Base-by-base conservation (phyloP, 2,797 vertebrate species). In the Anas georgica region DNA sequence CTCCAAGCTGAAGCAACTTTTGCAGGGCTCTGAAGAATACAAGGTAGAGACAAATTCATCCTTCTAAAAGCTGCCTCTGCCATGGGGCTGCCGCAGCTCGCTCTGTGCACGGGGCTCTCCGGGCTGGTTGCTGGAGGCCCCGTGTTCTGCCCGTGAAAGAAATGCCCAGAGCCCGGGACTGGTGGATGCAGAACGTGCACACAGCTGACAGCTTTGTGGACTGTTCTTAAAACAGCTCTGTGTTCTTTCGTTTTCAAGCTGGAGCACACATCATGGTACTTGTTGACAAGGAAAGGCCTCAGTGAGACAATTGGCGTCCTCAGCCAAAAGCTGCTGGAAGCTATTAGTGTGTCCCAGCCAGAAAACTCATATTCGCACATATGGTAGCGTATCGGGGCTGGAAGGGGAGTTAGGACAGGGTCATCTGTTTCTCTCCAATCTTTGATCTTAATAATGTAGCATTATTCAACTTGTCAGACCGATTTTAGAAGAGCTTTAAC, bases 21-120 rank as follows among this genome's bases (percentile, higher is more conserved):
- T 98, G 26, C 99, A 99, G 79, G 99, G 99, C 97, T 98, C 99
- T 8, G 98, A 99, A 68, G 98, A 99, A 35, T 99, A 99, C 21
- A 99, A 99, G 99, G 99, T 99, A 97, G 60, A 16, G 9, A 2
- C 10, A 7, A 41, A 2, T 0, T 5, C 0, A 4, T 18, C 58
- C 25, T 10, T 18, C 3, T 1, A 17, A 28, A 9, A 21, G 8
- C 14, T 2, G 0, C 0, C 1, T 3, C 7, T 29, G 29, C 89
- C 2, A 17, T 5, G 33, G 48, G 29, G 4, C 0, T 0, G 9
- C 74, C 8, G 4, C 31, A 1, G 1, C 9, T 35, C 3, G 15
- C 67, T 20, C 13, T 0, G 5, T 12, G 3, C 6, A 5, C 0
- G 26, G 52, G 78, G 67, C 56, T 26, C 18, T 2, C 17, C 2